Conservation (phyloP, 2,113 vertebrate genomes). For the Nannospalax galili region DNA sequence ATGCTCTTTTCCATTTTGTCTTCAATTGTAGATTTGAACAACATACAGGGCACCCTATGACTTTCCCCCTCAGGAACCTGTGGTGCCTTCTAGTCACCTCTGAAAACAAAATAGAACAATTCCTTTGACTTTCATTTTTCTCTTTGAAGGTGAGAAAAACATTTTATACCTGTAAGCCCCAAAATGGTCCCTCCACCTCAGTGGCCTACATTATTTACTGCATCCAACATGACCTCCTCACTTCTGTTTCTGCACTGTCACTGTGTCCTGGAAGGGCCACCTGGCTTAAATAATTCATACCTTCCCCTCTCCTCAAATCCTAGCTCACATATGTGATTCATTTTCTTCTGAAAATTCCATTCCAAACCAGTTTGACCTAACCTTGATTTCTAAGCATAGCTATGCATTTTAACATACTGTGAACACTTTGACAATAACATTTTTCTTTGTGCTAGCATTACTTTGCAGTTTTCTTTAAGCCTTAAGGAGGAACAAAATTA, state of each 20-base stretch:
- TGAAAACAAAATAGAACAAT: too few relatives aligned
- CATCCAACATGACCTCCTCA: background rate
- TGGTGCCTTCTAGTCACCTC: background rate
- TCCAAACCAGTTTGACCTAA: background rate
- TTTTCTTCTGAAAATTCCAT: background rate
- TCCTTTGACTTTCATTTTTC: background rate
- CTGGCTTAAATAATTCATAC: background rate
- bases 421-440: background rate
- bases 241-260: background rate
- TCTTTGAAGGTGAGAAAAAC: background rate
- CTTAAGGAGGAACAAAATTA: background rate
- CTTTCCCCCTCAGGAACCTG: background rate
- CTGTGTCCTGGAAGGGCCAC: background rate
- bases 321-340: background rate
- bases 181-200: background rate
- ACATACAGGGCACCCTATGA: background rate
- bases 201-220: background rate
- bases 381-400: constrained; percentile 14
- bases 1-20: background rate
- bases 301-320: background rate
- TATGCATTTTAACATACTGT: background rate
- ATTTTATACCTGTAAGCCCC: background rate
- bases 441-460: constrained; percentile 9
- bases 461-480: constrained; percentile 3
- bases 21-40: background rate